These are phyloP conservation scores for Pachypeltis micranthus DNA, from an alignment of 1,140 invertebrate genomes.

Conservation along the genomic window DNA sequence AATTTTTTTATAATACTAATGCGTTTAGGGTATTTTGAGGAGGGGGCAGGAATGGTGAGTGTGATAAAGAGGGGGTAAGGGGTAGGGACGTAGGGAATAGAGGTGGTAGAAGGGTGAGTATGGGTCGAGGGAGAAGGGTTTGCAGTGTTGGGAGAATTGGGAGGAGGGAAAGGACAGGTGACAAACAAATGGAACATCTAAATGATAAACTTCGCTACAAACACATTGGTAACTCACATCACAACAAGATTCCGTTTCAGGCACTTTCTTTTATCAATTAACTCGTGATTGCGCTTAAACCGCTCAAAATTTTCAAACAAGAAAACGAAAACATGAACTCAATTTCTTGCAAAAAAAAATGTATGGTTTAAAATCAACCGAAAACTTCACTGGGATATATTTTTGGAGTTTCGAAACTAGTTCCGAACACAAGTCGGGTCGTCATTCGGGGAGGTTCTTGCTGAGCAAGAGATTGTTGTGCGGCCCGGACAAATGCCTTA, in stretches of 20 bases:
- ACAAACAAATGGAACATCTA: too few relatives aligned
- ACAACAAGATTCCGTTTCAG: not conserved
- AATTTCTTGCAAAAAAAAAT: not conserved
- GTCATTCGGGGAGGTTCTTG: conserved; percentile 62
- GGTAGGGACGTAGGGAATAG: too few relatives aligned
- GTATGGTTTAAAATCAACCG: not conserved
- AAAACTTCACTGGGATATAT: not conserved
- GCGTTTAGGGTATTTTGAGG: too few relatives aligned
- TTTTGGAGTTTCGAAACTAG: too few relatives aligned
- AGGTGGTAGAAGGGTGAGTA: too few relatives aligned
- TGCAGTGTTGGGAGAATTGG: too few relatives aligned
- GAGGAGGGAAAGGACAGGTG: not conserved
- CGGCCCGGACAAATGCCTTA: conserved; percentile 69
- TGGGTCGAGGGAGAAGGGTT: too few relatives aligned
- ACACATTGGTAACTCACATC: not conserved
- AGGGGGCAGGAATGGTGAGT: too few relatives aligned
- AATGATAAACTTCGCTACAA: not conserved
- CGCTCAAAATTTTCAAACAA: too few relatives aligned
- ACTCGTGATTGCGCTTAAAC: too few relatives aligned
- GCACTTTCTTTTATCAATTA: not conserved
- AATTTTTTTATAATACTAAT: not conserved
- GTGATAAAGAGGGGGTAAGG: not conserved
- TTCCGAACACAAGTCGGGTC: conserved; percentile 3
- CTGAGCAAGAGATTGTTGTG: conserved; percentile 74
- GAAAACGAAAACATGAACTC: too few relatives aligned